These are phyloP conservation scores for Cheirogaleus medius DNA, from an alignment of 2,113 vertebrate species.

Conservation along the genomic window DNA sequence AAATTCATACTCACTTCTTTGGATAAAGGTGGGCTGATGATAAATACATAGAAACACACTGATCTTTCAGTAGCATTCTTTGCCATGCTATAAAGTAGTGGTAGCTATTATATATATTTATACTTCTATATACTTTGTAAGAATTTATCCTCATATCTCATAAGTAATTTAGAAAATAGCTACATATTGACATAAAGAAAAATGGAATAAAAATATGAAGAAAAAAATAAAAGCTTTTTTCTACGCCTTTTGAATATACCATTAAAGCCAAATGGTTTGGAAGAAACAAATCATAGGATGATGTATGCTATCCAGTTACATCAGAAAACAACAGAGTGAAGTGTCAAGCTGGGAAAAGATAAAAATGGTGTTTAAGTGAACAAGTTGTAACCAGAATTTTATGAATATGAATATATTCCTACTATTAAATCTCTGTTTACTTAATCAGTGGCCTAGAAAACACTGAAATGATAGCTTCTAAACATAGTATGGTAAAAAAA, in stretches of 20 bases:
- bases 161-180: conserved; percentile 11
- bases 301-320: background rate
- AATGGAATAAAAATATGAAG: conserved; percentile 38
- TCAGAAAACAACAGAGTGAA: conserved; percentile 14
- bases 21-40: background rate
- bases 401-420: conserved; percentile 48
- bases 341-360: conserved; percentile 36
- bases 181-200: conserved; percentile 17
- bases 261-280: conserved; percentile 51
- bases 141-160: background rate
- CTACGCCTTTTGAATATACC: background rate
- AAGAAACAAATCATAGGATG: conserved; percentile 60
- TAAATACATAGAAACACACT: background rate
- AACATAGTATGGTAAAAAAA: background rate
- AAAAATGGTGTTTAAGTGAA: background rate
- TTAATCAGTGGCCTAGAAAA: conserved; percentile 55
- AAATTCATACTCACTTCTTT: background rate
- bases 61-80: conserved; percentile 2
- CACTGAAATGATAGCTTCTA: conserved; percentile 10
- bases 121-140: background rate
- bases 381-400: conserved; percentile 11
- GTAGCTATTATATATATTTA: background rate
- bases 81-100: background rate
- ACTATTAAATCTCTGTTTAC: conserved; percentile 50
- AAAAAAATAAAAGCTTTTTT: background rate